Evolutionary conservation across 2,113 vertebrate genomes (phyloP), one percentile per base, ranked within the genome.

Genomic region (Gnathonemus longibarbis): DNA sequence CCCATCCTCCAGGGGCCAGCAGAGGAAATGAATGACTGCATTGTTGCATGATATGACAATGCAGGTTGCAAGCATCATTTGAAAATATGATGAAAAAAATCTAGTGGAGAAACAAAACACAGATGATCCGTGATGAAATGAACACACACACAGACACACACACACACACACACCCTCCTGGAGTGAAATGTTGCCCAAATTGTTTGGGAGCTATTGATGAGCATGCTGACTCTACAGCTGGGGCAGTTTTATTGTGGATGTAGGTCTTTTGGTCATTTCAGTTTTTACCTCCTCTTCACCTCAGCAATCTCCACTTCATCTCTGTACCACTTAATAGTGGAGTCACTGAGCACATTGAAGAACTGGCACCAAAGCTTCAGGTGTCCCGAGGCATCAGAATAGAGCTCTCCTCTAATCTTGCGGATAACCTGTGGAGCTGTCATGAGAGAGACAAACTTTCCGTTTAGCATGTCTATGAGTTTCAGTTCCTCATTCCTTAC

Each of bases 351-450:
- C 45, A 99, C 94, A 19, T 99, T 99, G 95, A 99, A 99, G 95
- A 99, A 99, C 94, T 99, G 98, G 94, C 98, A 99, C 98, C 98
- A 99, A n/a, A 99, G 96, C 93, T 99, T 99, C 94, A 99, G 95
- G 94, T 99, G 98, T 90, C 98, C 97, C 0, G 97, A 97, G 52
- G 98, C 96, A 87, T 99, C 98, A 0, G 98, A 97, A 92, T 99
- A 99, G 46, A 97, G 97, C 91, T 99, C 98, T 53, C 97, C 97
- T n/a, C 98, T 94, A 93, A 99, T 99, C 95, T 98, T 99, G 62
- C 98, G 97, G 88, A 99, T 98, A 88, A 99, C 97, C 96, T 99
- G 98, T 10, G 98, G 98, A 93, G 98, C 98, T 99, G 93, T 87
- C 31, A 90, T 91, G 89, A 90, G 84, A 89, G 42, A 90, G 48